These are phyloP conservation scores for Pristionchus mayeri DNA, from an alignment of 2,888 invertebrate genomes.

Conservation along the genomic window DNA sequence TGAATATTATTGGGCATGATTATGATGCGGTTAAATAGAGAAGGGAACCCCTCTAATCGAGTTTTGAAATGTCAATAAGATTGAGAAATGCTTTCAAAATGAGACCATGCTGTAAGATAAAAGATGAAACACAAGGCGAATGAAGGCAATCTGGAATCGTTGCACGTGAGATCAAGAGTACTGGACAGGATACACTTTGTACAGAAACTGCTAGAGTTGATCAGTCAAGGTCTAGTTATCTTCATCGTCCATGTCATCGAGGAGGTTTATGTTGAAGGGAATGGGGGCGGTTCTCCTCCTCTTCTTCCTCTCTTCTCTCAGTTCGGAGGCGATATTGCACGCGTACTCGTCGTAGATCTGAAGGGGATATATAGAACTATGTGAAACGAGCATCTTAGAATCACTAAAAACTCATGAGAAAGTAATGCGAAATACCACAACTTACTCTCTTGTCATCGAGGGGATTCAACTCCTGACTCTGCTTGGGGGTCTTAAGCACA, in stretches of 20 bases:
- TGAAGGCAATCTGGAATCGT: constrained; percentile 13
- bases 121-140: not conserved
- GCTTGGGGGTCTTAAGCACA: constrained; percentile 54
- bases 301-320: constrained; percentile 55
- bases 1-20: too few species aligned
- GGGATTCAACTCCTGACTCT: constrained; percentile 57
- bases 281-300: constrained; percentile 63
- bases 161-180: not conserved
- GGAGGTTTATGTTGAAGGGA: constrained; percentile 64
- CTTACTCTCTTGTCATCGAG: constrained; percentile 60
- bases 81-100: not conserved
- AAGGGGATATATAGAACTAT: constrained; percentile 31
- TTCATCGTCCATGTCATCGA: constrained; percentile 57
- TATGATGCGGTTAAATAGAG: not conserved
- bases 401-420: too few species aligned
- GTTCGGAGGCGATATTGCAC: constrained; percentile 64
- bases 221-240: constrained; percentile 46
- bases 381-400: too few species aligned
- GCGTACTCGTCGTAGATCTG: constrained; percentile 68
- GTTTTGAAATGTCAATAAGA: constrained; percentile 1
- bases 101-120: not conserved
- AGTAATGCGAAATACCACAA: not conserved
- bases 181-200: constrained; percentile 32
- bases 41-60: not conserved
- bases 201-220: not conserved